These are phyloP conservation scores for Gorsachius goisagi DNA, from an alignment of 2,113 vertebrate genomes.

Conservation along the genomic window DNA sequence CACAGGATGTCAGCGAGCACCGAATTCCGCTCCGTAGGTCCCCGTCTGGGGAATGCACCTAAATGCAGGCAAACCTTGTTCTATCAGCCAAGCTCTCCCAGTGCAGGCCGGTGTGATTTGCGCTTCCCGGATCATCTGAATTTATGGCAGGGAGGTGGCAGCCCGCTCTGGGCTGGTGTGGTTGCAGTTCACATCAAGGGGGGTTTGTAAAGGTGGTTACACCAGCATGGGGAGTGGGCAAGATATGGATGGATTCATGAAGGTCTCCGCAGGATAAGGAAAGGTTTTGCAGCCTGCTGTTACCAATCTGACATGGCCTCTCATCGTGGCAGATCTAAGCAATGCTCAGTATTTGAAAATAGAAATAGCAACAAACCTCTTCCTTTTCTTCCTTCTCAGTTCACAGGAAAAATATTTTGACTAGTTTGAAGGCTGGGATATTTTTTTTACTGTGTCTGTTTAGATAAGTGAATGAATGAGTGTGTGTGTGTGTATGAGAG, in stretches of 20 bases:
- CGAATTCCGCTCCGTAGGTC: neutral
- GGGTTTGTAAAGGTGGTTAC: neutral
- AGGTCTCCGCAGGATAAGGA: neutral
- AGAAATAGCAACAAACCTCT: slow-evolving; percentile 43
- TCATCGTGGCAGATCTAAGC: neutral
- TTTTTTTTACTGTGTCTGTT: neutral
- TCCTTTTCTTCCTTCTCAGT: slow-evolving; percentile 48
- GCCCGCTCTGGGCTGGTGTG: neutral
- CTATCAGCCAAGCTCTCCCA: neutral
- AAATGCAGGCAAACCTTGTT: neutral
- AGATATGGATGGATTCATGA: neutral
- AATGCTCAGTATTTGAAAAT: neutral
- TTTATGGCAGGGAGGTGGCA: neutral
- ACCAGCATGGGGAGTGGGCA: neutral
- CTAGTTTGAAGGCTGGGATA: slow-evolving; percentile 26
- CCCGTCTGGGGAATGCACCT: neutral
- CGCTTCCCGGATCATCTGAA: fast-evolving
- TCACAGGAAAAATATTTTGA: slow-evolving; percentile 56
- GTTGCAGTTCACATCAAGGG: neutral
- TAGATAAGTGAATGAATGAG: slow-evolving; percentile 15
- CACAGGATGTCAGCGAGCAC: neutral
- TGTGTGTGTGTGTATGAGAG: neutral
- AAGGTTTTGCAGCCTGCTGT: slow-evolving; percentile 4
- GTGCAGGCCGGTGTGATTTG: neutral
- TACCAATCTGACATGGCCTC: neutral